A percentile compares a stretch with the other conserved stretches of the same genome.
Evolutionary conservation across 2,888 invertebrate genomes (phyloP).

Genomic region (Apotomis capreana): DNA sequence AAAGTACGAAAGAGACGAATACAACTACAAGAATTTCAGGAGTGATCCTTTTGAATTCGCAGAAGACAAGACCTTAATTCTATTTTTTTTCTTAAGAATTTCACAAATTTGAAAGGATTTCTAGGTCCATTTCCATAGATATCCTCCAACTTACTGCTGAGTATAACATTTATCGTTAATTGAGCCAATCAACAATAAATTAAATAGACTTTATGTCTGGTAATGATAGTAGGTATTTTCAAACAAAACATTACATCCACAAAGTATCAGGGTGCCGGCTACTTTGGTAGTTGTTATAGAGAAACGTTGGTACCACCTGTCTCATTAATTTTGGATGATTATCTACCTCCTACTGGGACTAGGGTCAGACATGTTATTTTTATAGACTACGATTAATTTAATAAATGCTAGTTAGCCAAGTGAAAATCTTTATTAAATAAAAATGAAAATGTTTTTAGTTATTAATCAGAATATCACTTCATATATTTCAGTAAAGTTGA

Average conservation of each 20-base stretch:
- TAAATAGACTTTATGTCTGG: neutral
- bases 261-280: neutral
- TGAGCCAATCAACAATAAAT: neutral
- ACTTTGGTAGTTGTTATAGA: slow-evolving; percentile 5
- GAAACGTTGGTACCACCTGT: slow-evolving; percentile 12
- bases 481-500: neutral
- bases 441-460: too few relatives aligned
- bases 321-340: slow-evolving; percentile 9
- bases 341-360: slow-evolving; percentile 16
- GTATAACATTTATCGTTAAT: too few relatives aligned
- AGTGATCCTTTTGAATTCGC: too few relatives aligned
- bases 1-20: neutral
- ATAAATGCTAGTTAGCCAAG: too few relatives aligned
- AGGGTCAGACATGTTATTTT: slow-evolving; percentile 11
- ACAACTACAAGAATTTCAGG: neutral
- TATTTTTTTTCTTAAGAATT: too few relatives aligned
- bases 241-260: too few relatives aligned
- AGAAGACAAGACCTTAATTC: too few relatives aligned
- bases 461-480: too few relatives aligned
- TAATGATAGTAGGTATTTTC: slow-evolving; percentile 10
- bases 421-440: too few relatives aligned
- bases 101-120: too few relatives aligned
- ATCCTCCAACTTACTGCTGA: too few relatives aligned
- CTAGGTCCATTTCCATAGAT: too few relatives aligned
- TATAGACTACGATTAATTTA: slow-evolving; percentile 2